phyloP scores from a whole-genome alignment of 2,113 vertebrate genomes.

The Circaetus cinerascens region DNA sequence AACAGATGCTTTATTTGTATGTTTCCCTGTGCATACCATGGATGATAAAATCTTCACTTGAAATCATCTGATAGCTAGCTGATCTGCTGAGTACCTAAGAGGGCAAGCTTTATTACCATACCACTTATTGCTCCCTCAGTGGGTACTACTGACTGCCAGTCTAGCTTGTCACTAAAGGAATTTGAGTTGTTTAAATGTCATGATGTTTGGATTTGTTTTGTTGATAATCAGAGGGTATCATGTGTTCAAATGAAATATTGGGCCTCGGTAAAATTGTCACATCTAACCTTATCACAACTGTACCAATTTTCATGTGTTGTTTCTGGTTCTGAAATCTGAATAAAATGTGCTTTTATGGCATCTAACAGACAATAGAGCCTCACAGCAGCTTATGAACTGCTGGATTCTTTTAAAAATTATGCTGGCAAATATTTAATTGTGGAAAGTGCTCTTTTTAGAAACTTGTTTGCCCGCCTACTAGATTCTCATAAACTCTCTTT shows the following conservation, averaged over 20 bases:
- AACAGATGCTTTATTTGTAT: not conserved
- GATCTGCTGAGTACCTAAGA: not conserved
- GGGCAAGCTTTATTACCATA: not conserved
- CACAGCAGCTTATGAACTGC: not conserved
- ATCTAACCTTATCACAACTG: not conserved
- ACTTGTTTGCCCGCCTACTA: constrained; percentile 7
- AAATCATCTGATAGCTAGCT: not conserved
- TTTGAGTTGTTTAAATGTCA: constrained; percentile 6
- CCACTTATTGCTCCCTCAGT: not conserved
- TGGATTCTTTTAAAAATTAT: constrained; percentile 10
- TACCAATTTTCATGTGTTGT: not conserved
- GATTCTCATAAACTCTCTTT: not conserved
- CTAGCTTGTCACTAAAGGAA: not conserved
- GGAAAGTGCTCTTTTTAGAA: constrained; percentile 32
- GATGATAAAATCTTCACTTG: not conserved
- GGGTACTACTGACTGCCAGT: not conserved
- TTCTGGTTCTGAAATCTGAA: not conserved
- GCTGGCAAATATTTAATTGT: constrained; percentile 26
- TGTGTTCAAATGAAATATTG: not conserved
- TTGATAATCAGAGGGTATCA: not conserved
- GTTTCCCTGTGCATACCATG: not conserved
- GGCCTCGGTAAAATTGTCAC: not conserved
- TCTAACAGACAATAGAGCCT: not conserved
- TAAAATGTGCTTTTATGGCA: not conserved
- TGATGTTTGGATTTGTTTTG: not conserved